A percentile compares a stretch with the other conserved stretches of the same genome.
Evolutionary conservation across 2,888 invertebrate genomes (phyloP).

Genomic region (Pterobdella sp.): DNA sequence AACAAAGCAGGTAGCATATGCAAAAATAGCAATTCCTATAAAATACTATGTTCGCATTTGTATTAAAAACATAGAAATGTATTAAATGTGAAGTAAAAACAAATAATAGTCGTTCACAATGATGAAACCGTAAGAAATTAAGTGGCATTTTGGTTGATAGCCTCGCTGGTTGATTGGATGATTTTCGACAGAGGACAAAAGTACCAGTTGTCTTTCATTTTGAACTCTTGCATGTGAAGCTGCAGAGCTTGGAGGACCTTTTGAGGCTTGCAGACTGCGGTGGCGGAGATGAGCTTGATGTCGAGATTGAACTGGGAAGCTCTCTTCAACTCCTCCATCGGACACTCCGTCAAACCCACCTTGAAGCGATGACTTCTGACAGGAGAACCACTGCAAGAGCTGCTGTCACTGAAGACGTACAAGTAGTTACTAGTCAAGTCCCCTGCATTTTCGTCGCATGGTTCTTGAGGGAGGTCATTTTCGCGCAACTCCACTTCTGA

Average conservation of each 20-base stretch:
- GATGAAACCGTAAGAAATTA: not conserved
- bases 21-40: not conserved
- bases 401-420: constrained; percentile 29
- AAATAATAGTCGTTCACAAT: not conserved
- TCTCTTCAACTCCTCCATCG: constrained; percentile 24
- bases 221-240: constrained; percentile 8
- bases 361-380: constrained; percentile 26
- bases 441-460: not conserved
- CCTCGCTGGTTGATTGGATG: constrained; percentile 23
- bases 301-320: constrained; percentile 29
- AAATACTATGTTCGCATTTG: not conserved
- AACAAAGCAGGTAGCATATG: not conserved
- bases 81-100: not conserved
- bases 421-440: constrained; percentile 6
- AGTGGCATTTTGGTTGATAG: not conserved
- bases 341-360: constrained; percentile 27
- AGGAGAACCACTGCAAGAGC: constrained; percentile 24
- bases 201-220: constrained; percentile 27
- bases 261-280: constrained; percentile 3
- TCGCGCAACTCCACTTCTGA: not conserved
- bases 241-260: constrained; percentile 16
- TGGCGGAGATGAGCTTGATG: constrained; percentile 28
- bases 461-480: not conserved
- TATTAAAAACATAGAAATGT: no score
- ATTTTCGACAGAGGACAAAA: constrained; percentile 14